phyloP scores from a whole-genome alignment of 2,113 vertebrate species.

The Apodemus speciosus region DNA sequence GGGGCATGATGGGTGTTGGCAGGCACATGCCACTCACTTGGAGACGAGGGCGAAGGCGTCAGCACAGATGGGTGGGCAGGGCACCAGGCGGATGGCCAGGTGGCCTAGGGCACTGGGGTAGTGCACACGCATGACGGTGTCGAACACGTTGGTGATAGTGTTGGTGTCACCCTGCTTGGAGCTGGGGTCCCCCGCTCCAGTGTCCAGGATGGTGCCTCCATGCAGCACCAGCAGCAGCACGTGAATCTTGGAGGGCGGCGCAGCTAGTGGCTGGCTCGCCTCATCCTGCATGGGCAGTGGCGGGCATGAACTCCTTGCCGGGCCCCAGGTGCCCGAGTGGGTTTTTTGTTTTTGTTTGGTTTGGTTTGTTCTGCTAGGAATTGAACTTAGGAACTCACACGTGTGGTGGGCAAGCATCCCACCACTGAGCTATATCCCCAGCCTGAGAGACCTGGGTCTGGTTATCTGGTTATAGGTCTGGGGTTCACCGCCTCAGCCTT shows the following conservation, averaged over 20 bases:
- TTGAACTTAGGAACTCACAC: not conserved
- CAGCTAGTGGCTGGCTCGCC: conserved; percentile 85
- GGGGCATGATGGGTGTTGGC: accelerated
- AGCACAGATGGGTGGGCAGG: conserved; percentile 96
- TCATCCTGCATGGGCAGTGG: conserved; percentile 86
- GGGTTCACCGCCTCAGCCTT: not conserved
- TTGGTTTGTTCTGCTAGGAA: not conserved
- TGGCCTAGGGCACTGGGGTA: conserved; percentile 95
- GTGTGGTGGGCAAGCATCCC: too few relatives aligned
- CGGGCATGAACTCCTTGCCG: not conserved
- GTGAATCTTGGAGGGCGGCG: conserved; percentile 93
- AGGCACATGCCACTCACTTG: conserved; percentile 85
- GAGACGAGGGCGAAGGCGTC: conserved; percentile 97
- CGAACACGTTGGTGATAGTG: conserved; percentile 93
- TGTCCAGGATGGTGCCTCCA: conserved; percentile 97
- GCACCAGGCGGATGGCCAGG: conserved; percentile 95
- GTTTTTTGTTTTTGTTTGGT: not conserved
- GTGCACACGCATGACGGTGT: conserved; percentile 96
- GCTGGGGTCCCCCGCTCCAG: conserved; percentile 94
- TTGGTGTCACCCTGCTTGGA: conserved; percentile 97
- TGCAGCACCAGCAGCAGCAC: conserved; percentile 96
- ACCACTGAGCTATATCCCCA: not conserved
- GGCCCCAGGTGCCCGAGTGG: not conserved
- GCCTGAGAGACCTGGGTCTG: not conserved
- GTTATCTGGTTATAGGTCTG: not conserved